Conservation (phyloP, 2,113 vertebrate genomes). For the Poeciliopsis turrubarensis region DNA sequence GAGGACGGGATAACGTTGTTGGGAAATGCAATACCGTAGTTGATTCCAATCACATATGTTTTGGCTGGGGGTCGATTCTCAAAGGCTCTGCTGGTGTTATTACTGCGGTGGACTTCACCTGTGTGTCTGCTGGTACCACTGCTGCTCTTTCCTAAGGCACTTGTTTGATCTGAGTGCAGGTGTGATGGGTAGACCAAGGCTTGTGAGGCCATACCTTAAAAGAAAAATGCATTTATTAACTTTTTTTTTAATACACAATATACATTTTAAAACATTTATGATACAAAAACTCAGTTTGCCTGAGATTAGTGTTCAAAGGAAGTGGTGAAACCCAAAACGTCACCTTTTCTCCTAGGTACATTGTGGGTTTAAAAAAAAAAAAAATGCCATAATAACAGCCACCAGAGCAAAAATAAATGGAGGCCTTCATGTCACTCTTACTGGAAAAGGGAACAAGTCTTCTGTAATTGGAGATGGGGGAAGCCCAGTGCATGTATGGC, state of each 20-base stretch:
- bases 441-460: conserved; percentile 51
- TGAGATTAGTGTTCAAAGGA: not conserved
- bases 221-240: not conserved
- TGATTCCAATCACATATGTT: conserved; percentile 90
- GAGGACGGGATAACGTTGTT: conserved; percentile 82
- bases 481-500: conserved; percentile 47
- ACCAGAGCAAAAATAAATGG: conserved; percentile 13
- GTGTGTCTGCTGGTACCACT: conserved; percentile 90
- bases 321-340: not conserved
- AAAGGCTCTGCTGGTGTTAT: conserved; percentile 87
- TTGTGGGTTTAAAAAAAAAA: conserved; percentile 4
- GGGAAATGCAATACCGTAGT: conserved; percentile 87
- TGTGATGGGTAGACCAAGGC: conserved; percentile 96
- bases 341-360: not conserved
- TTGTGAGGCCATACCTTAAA: conserved; percentile 97
- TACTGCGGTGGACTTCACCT: conserved; percentile 80
- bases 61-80: conserved; percentile 84
- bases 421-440: conserved; percentile 31
- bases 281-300: not conserved
- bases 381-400: conserved; percentile 11
- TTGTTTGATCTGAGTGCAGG: conserved; percentile 98
- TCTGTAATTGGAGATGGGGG: conserved; percentile 62
- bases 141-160: conserved; percentile 91
- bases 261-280: not conserved
- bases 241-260: no score